Evolutionary conservation across 2,113 vertebrate species (phyloP).

Genomic region (Chitala chitala): DNA sequence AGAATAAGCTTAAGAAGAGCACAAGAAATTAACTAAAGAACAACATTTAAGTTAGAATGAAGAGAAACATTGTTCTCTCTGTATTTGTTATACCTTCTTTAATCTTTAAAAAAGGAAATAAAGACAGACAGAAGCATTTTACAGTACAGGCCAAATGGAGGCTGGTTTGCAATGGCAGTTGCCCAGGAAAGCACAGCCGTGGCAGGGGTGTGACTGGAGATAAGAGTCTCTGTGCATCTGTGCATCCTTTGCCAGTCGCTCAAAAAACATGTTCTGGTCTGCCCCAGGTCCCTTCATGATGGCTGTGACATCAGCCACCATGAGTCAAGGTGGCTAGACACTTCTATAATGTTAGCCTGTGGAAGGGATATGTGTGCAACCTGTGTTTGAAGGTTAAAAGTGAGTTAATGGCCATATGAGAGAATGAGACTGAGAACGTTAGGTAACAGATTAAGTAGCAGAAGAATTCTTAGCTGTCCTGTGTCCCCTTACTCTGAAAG

Average conservation of each 20-base stretch:
- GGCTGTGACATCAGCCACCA: neutral
- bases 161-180: neutral
- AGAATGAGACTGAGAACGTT: neutral
- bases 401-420: too few species aligned
- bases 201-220: slow-evolving; percentile 53
- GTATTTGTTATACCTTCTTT: too few species aligned
- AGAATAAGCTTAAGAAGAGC: too few species aligned
- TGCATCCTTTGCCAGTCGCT: too few species aligned
- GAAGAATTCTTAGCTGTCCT: too few species aligned
- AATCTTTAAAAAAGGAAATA: neutral
- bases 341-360: neutral
- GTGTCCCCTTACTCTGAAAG: too few species aligned
- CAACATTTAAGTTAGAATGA: too few species aligned
- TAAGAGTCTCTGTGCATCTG: slow-evolving; percentile 43
- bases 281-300: neutral
- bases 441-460: neutral
- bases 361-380: neutral
- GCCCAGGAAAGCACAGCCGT: neutral
- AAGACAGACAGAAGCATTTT: neutral
- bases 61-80: too few species aligned
- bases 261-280: neutral
- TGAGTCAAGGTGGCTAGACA: neutral
- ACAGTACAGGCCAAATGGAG: neutral
- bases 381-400: too few species aligned
- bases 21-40: too few species aligned